phyloP scores from a whole-genome alignment of 1,140 invertebrate genomes.

The Anoplophora glabripennis region DNA sequence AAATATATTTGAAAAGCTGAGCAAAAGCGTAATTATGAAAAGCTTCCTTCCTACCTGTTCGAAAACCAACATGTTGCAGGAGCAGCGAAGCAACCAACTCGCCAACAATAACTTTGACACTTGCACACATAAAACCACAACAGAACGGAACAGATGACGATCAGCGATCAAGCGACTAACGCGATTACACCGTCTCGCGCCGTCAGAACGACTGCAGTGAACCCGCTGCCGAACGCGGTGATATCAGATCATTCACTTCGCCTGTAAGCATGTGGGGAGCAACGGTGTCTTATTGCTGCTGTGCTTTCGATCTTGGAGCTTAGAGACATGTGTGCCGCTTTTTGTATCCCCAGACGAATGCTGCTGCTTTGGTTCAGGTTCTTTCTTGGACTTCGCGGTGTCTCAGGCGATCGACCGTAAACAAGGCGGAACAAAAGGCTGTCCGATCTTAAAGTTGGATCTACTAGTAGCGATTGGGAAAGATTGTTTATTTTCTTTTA shows the following conservation, averaged over 20 bases:
- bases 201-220: constrained; percentile 6
- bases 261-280: background rate
- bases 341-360: too few relatives aligned
- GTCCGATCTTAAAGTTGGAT: too few relatives aligned
- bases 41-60: constrained; percentile 8
- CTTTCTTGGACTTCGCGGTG: too few relatives aligned
- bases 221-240: constrained; percentile 1
- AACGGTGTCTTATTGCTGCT: too few relatives aligned
- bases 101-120: constrained; percentile 4
- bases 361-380: too few relatives aligned
- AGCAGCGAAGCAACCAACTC: background rate
- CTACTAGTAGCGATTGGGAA: too few relatives aligned
- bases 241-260: constrained; percentile 21
- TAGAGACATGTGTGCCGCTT: too few relatives aligned
- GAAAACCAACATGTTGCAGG: constrained; percentile 11
- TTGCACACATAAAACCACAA: constrained; percentile 10
- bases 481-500: background rate
- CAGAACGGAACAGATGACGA: constrained; percentile 16
- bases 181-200: constrained; percentile 1
- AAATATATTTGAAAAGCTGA: too few relatives aligned
- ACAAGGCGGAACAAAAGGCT: too few relatives aligned
- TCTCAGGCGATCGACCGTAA: too few relatives aligned
- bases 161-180: constrained; percentile 1
- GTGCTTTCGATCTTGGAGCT: too few relatives aligned
- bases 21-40: too few relatives aligned